Base-by-base conservation (phyloP, 2,113 vertebrate species). In the Girardinichthys multiradiatus region DNA sequence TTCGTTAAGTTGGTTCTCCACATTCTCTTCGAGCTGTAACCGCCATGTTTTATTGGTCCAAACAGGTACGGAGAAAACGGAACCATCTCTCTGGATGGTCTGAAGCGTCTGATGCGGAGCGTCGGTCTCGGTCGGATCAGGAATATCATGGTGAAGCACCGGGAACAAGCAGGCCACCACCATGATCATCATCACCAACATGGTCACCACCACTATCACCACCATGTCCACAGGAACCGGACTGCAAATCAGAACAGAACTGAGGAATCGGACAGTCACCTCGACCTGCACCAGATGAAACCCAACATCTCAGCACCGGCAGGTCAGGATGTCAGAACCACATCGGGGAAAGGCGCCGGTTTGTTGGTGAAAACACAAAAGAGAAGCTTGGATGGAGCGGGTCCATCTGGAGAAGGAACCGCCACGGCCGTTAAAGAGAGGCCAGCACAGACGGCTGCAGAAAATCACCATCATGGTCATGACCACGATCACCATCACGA, bases 61-160 rank as follows among this genome's bases (percentile, higher is more conserved):
- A 3, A 35, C 82, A 93, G 92, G 13, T 93, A 93, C 0, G 92
- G 92, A 30, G 95, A 99, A 69, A 99, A 99, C 13, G 96, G 97
- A 58, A 96, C 93, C 74, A 93, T 99, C 70, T 96, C 96, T 0
- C 64, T 98, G 72, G 93, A 93, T 35, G 98, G 97, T 0, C 93
- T 99, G 3, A 95, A 90, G 86, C 96, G 95, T 31, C 91, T 99
- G 28, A 83, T 99, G 2, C 91, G 93, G 59, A 97, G 91, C 5
- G 94, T 99, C 57, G 97, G 96, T 0, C 87, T 98, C 71, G 95
- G 95, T 83, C 95, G 92, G 62, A 85, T 95, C 77, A 92, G 95
- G 84, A 94, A 45, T 42, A 85, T 97, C 27, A 94, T 66, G 57
- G 91, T 95, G 65, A 94, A 93, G 29, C 95, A 95, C 3, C 92